These are phyloP conservation scores for Cancer borealis DNA, from an alignment of 2,888 invertebrate species.

Conservation along the genomic window DNA sequence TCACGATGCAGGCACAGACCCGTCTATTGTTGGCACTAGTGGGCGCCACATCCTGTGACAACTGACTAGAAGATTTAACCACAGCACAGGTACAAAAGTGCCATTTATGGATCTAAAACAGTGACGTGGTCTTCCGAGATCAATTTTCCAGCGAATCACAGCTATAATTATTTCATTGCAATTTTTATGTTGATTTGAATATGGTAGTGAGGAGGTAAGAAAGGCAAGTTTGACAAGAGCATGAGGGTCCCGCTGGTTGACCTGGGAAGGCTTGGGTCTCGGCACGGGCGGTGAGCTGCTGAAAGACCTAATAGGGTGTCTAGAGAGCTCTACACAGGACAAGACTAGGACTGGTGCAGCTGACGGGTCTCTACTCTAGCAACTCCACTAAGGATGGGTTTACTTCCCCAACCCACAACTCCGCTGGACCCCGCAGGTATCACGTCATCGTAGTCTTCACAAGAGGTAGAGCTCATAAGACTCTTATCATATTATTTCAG, in stretches of 20 bases:
- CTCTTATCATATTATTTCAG: slow-evolving; percentile 36
- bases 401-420: slow-evolving; percentile 67
- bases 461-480: slow-evolving; percentile 63
- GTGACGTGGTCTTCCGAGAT: slow-evolving; percentile 45
- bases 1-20: slow-evolving; percentile 67
- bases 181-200: neutral
- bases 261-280: slow-evolving; percentile 51
- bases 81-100: slow-evolving; percentile 40
- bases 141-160: slow-evolving; percentile 42
- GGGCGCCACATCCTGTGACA: slow-evolving; percentile 50
- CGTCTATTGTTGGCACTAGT: slow-evolving; percentile 52
- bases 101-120: slow-evolving; percentile 15
- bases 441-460: slow-evolving; percentile 52
- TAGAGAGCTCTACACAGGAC: slow-evolving; percentile 69
- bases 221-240: neutral
- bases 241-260: slow-evolving; percentile 29
- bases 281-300: slow-evolving; percentile 65
- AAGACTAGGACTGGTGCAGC: slow-evolving; percentile 62
- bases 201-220: neutral
- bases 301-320: slow-evolving; percentile 62
- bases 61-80: slow-evolving; percentile 57
- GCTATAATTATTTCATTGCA: neutral
- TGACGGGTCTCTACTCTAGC: slow-evolving; percentile 62
- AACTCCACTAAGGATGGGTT: slow-evolving; percentile 62
- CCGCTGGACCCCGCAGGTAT: slow-evolving; percentile 59